These are phyloP conservation scores for Clarias platycephalus DNA, from an alignment of 2,797 vertebrate genomes.

Conservation along the genomic window DNA sequence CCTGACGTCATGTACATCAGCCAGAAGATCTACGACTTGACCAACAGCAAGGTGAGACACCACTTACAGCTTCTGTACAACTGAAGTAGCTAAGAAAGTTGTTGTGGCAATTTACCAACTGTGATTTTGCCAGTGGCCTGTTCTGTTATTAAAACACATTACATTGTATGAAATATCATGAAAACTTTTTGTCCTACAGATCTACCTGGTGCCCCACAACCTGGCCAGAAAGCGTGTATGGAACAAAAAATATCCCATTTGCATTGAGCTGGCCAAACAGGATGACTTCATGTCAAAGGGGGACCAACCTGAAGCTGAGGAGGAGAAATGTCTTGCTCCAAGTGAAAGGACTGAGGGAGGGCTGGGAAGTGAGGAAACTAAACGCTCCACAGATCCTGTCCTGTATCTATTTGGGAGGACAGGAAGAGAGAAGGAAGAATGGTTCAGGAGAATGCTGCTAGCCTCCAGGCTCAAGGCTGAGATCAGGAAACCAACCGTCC, in stretches of 20 bases:
- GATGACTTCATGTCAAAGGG: slow-evolving; percentile 96
- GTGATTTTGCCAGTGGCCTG: neutral
- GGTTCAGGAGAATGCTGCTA: slow-evolving; percentile 89
- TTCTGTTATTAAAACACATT: neutral
- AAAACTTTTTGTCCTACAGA: slow-evolving; percentile 68
- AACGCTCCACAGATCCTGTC: slow-evolving; percentile 76
- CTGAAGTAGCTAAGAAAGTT: neutral
- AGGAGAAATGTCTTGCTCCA: slow-evolving; percentile 66
- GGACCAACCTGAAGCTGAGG: slow-evolving; percentile 66
- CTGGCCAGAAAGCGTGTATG: slow-evolving; percentile 94
- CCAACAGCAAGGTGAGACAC: slow-evolving; percentile 87
- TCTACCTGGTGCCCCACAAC: slow-evolving; percentile 90
- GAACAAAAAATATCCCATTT: slow-evolving; percentile 99
- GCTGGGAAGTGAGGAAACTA: slow-evolving; percentile 41
- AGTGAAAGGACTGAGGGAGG: slow-evolving; percentile 58
- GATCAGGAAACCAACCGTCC: slow-evolving; percentile 69
- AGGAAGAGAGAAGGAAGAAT: slow-evolving; percentile 95
- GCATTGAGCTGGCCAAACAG: slow-evolving; percentile 90
- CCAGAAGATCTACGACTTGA: slow-evolving; percentile 97
- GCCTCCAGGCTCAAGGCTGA: slow-evolving; percentile 85
- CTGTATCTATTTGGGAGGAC: slow-evolving; percentile 96
- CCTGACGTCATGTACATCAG: slow-evolving; percentile 90
- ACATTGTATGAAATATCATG: neutral
- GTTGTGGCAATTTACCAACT: neutral
- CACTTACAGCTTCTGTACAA: neutral